Conservation (phyloP, 2,797 vertebrate genomes). For the Rhinella marina region DNA sequence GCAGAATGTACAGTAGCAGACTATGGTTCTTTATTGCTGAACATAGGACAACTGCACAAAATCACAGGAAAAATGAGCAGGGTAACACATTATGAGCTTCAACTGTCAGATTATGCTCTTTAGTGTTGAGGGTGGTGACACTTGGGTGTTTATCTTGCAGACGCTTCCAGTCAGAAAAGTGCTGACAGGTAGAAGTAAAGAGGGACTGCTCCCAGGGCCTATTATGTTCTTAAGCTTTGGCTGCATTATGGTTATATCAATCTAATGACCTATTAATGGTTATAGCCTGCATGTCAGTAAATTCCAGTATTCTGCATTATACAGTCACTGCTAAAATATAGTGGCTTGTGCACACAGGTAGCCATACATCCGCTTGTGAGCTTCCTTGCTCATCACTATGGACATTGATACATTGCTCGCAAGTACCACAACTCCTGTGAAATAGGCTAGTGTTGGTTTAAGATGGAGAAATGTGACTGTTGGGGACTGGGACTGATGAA, state of each 20-base stretch:
- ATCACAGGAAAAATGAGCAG: neutral
- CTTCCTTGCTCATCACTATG: neutral
- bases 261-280: neutral
- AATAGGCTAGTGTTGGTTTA: no score
- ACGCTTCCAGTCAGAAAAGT: neutral
- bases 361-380: neutral
- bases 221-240: neutral
- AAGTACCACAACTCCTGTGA: no score
- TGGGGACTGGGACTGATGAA: no score
- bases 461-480: no score
- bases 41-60: neutral
- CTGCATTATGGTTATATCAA: no score
- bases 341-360: neutral
- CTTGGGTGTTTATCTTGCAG: neutral
- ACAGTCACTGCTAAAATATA: no score
- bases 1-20: no score
- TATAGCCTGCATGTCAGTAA: no score
- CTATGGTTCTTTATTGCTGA: neutral
- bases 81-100: neutral
- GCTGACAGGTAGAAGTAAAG: neutral
- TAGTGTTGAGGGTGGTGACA: neutral
- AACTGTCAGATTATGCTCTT: neutral
- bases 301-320: no score
- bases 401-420: neutral
- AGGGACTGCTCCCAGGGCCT: neutral